Evolutionary conservation across 1,140 invertebrate genomes (phyloP).

Genomic region (Oncopeltus fasciatus): DNA sequence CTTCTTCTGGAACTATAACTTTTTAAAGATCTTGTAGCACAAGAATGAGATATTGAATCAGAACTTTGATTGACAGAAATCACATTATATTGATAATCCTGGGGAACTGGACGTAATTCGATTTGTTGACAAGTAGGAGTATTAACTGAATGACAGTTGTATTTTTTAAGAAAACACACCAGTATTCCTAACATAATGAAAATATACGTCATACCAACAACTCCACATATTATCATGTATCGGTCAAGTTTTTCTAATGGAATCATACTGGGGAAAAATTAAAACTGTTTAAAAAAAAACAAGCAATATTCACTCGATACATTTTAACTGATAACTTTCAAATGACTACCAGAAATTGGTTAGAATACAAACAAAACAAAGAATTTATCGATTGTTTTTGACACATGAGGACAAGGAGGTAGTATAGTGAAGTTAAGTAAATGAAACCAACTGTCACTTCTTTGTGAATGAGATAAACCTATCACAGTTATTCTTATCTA

Average conservation of each 20-base stretch:
- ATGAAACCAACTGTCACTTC: too few relatives aligned
- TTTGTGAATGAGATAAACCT: too few relatives aligned
- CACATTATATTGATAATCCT: not conserved
- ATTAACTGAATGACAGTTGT: not conserved
- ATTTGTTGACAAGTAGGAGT: conserved; percentile 6
- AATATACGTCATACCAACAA: conserved; percentile 3
- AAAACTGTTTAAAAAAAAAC: too few relatives aligned
- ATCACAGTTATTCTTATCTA: too few relatives aligned
- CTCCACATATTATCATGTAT: conserved; percentile 13
- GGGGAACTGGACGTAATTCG: conserved; percentile 2
- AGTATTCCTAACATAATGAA: conserved; percentile 8
- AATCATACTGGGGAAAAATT: not conserved
- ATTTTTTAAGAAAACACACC: conserved; percentile 8
- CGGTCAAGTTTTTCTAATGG: conserved; percentile 8
- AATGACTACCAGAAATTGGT: too few relatives aligned
- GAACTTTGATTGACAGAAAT: conserved; percentile 10
- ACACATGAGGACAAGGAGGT: too few relatives aligned
- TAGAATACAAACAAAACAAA: too few relatives aligned
- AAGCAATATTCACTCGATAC: too few relatives aligned
- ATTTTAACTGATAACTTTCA: too few relatives aligned
- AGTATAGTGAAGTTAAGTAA: too few relatives aligned
- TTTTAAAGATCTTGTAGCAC: conserved; percentile 2
- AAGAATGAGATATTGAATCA: conserved; percentile 9
- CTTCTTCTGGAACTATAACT: conserved; percentile 9
- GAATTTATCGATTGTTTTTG: too few relatives aligned